Evolutionary conservation across 1,140 invertebrate species (phyloP).

Genomic region (Orius laevigatus): DNA sequence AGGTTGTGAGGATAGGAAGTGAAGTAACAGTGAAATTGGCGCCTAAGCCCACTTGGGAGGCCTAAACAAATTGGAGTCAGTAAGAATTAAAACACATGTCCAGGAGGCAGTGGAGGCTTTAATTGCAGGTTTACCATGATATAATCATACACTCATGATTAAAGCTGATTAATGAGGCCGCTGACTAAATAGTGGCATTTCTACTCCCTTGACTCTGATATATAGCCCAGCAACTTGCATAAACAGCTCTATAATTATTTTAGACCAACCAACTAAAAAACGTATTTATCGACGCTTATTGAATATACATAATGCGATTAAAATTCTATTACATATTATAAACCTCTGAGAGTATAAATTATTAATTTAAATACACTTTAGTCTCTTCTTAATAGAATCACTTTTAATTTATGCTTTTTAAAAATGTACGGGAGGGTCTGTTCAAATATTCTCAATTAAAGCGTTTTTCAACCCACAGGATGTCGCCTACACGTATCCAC

Average conservation of each 20-base stretch:
- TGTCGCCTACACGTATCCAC: no score
- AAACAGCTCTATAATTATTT: background rate
- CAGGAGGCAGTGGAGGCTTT: conserved; percentile 6
- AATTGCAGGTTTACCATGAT: conserved; percentile 10
- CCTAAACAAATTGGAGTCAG: conserved; percentile 13
- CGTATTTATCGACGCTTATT: no score
- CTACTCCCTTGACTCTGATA: background rate
- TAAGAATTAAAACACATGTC: conserved; percentile 15
- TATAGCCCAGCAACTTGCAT: background rate
- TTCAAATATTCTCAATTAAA: no score
- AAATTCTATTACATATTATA: no score
- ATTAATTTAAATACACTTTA: no score
- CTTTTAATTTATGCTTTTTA: no score
- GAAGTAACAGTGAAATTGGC: conserved; percentile 11
- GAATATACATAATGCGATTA: no score
- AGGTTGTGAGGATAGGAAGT: conserved; percentile 2
- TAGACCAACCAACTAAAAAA: background rate
- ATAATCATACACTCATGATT: conserved; percentile 12
- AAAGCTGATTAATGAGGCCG: conserved; percentile 11
- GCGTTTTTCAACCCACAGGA: no score
- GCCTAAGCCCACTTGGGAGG: conserved; percentile 11
- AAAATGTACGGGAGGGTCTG: no score
- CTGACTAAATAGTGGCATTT: conserved; percentile 14
- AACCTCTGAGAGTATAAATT: no score
- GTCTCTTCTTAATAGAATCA: no score